Percentiles rank a stretch among this genome's conserved stretches.
These are phyloP conservation scores for Dipodomys stephensi DNA, from an alignment of 2,113 vertebrate genomes.

Conservation along the genomic window DNA sequence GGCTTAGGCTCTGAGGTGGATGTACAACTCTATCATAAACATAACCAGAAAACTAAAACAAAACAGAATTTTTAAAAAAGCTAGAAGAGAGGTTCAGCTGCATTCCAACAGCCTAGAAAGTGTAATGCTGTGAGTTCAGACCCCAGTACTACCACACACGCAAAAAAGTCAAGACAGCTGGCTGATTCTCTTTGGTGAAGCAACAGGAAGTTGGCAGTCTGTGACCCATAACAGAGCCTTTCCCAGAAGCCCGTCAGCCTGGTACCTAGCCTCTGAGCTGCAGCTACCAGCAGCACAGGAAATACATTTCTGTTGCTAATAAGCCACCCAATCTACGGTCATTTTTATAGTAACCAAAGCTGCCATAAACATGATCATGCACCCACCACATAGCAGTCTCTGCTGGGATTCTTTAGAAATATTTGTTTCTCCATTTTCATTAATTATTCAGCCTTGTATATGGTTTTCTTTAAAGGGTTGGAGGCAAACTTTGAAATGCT, in stretches of 20 bases:
- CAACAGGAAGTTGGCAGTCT: background rate
- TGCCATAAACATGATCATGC: background rate
- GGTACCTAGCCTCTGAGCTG: background rate
- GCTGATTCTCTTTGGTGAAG: background rate
- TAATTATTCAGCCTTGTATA: slow-evolving; percentile 47
- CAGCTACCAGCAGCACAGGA: background rate
- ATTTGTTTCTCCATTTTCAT: slow-evolving; percentile 25
- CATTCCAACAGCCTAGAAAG: too few species aligned
- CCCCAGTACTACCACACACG: too few species aligned
- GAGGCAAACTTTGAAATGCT: slow-evolving; percentile 29
- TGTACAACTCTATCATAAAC: too few species aligned
- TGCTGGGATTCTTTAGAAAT: slow-evolving; percentile 31
- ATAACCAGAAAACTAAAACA: background rate
- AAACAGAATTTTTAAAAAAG: too few species aligned
- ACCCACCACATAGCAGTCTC: background rate
- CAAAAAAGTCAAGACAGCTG: background rate
- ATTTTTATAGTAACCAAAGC: background rate
- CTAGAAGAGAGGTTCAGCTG: too few species aligned
- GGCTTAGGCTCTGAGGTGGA: too few species aligned
- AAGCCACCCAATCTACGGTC: background rate
- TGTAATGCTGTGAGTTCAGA: too few species aligned
- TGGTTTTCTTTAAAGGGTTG: slow-evolving; percentile 38
- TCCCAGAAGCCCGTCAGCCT: background rate
- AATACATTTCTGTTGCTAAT: background rate
- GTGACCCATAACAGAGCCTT: background rate